Base-by-base conservation (phyloP, 2,888 invertebrate species). In the Dicycla oo region DNA sequence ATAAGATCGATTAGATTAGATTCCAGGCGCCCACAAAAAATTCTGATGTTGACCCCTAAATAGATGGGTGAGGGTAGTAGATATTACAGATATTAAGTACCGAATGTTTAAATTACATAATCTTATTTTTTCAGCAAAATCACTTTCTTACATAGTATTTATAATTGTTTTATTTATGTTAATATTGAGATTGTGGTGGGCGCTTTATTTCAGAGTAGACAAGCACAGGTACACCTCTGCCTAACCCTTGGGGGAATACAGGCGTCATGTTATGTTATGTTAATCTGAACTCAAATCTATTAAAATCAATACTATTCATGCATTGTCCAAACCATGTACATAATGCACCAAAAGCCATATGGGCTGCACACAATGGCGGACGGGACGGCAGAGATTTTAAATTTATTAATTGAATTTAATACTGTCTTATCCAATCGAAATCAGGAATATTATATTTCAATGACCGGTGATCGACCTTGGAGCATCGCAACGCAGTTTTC, bases 11-110 rank as follows among this genome's bases (percentile, higher is more conserved):
- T n/a, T n/a, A n/a, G 54, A 40, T 73, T 43, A 26, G 13, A 74
- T 64, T 57, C 56, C 64, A 72, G n/a, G 23, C 45, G 15, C 43
- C 54, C 47, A n/a, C 47, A 58, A 51, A 43, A 43, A 64, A 74
- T 73, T 47, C 34, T 57, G 49, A 43, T 43, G 30, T 45, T 57
- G n/a, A 64, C 49, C 64, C 56, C 15, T n/a, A 64, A 73, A 49
- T 73, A 61, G 13, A 63, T 70, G n/a, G n/a, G 15, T 53, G 26
- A n/a, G 23, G 70, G 30, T 20, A 8, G 20, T n/a, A 8, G 20
- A 47, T 47, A 47, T 47, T 47, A 20, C 8, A 18, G 18, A n/a
- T 47, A 47, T n/a, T 49, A 49, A n/a, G n/a, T n/a, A n/a, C n/a
- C n/a, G n/a, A 49, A n/a, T 8, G 38, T 7, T 38, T 38, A 38